These are phyloP conservation scores for Netelia fuscicornis DNA, from an alignment of 2,888 invertebrate genomes.

Conservation along the genomic window DNA sequence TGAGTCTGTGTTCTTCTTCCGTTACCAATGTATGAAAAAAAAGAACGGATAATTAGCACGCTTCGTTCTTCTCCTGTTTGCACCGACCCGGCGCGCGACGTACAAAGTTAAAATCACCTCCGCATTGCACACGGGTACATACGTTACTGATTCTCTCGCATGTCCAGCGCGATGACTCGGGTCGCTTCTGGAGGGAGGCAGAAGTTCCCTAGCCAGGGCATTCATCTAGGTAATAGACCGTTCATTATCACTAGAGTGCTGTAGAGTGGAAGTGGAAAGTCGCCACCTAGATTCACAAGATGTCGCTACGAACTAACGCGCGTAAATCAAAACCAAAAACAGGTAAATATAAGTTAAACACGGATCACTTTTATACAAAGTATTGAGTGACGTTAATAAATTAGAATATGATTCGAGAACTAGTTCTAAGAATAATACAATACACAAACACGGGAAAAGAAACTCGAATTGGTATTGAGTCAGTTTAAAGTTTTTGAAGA, in stretches of 20 bases:
- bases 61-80: conserved; percentile 42
- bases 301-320: no score
- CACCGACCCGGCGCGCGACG: conserved; percentile 60
- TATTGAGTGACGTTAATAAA: no score
- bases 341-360: background rate
- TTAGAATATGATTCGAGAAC: no score
- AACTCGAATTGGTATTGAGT: no score
- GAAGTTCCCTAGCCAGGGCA: background rate
- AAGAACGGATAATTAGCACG: conserved; percentile 14
- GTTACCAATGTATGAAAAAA: background rate
- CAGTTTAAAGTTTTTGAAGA: no score
- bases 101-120: conserved; percentile 25
- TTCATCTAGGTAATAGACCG: no score
- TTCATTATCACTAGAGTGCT: no score
- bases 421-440: no score
- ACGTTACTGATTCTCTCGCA: conserved; percentile 35
- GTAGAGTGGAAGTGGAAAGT: no score
- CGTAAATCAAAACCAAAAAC: no score
- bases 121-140: conserved; percentile 38
- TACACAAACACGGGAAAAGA: no score
- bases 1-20: conserved; percentile 7
- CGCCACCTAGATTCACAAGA: no score
- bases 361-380: background rate
- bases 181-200: background rate
- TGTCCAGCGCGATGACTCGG: conserved; percentile 8